These are phyloP conservation scores for Stratiomys singularior DNA, from an alignment of 2,888 invertebrate species.

Conservation along the genomic window DNA sequence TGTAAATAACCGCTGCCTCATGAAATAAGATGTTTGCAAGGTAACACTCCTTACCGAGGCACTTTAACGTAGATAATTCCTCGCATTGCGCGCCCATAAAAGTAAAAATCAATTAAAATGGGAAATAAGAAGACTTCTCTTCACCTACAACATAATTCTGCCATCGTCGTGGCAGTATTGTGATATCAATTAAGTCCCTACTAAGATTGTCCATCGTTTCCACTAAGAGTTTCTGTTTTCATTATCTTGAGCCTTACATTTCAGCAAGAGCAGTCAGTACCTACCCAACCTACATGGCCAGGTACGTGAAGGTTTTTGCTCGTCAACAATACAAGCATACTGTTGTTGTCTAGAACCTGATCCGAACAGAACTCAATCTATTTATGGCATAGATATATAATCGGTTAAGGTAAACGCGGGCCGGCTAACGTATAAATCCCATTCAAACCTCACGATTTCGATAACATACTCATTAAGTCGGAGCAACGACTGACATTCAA, in stretches of 20 bases:
- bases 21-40: constrained; percentile 1
- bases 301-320: background rate
- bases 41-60: background rate
- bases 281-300: background rate
- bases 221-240: constrained; percentile 22
- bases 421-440: background rate
- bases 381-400: constrained; percentile 13
- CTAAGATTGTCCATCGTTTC: constrained; percentile 7
- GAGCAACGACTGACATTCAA: background rate
- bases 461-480: background rate
- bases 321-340: constrained; percentile 31
- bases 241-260: background rate
- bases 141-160: constrained; percentile 40
- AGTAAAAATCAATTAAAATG: constrained; percentile 25
- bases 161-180: background rate
- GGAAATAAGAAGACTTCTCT: background rate
- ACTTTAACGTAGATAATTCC: background rate
- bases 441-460: constrained; percentile 34
- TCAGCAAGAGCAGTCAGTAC: background rate
- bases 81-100: background rate
- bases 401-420: constrained; percentile 25
- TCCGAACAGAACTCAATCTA: constrained; percentile 31
- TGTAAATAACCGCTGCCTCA: background rate
- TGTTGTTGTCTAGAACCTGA: background rate
- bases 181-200: constrained; percentile 38